Evolutionary conservation across 2,113 vertebrate species (phyloP).

Genomic region (Saguinus imperator): DNA sequence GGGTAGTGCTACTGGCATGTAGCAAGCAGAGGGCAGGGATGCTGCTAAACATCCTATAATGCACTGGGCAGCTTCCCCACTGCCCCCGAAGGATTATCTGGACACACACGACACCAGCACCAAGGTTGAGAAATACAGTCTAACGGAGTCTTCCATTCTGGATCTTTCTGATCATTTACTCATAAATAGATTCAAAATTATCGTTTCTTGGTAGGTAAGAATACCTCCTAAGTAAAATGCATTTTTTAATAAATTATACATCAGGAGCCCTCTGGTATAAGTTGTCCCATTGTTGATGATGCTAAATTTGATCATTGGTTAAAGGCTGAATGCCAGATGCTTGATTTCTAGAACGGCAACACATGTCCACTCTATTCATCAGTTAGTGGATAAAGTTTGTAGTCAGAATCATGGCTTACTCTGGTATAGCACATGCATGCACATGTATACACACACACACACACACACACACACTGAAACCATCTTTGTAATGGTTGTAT

Average conservation of each 20-base stretch:
- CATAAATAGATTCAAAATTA: neutral
- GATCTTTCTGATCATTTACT: neutral
- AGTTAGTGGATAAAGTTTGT: neutral
- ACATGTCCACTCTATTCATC: neutral
- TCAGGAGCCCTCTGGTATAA: neutral
- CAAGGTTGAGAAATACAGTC: neutral
- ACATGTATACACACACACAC: neutral
- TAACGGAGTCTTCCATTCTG: neutral
- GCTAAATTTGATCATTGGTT: neutral
- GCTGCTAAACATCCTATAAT: fast-evolving
- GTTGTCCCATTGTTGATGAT: neutral
- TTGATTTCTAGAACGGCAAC: neutral
- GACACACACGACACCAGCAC: neutral
- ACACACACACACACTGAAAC: neutral
- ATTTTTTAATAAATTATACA: neutral
- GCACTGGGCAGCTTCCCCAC: fast-evolving
- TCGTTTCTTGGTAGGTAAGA: neutral
- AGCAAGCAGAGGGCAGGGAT: neutral
- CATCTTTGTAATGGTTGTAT: neutral
- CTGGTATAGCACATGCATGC: too few species aligned
- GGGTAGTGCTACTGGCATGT: neutral
- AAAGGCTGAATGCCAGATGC: neutral
- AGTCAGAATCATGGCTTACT: neutral
- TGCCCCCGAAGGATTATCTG: neutral
- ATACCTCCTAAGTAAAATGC: neutral